Conservation (phyloP, 2,888 invertebrate species). For the Acanthacorydalis orientalis region DNA sequence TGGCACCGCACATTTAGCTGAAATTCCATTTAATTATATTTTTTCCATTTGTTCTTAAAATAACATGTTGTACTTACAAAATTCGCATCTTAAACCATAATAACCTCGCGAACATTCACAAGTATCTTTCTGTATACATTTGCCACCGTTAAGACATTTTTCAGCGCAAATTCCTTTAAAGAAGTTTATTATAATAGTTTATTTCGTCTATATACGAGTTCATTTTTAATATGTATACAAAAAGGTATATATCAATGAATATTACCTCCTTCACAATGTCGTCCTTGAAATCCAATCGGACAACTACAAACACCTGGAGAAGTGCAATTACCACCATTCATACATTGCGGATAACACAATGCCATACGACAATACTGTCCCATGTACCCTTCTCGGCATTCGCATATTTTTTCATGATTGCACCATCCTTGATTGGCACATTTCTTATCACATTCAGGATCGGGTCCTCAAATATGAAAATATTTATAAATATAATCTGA, state of each 20-base stretch:
- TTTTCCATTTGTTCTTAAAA: background rate
- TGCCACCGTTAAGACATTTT: constrained; percentile 86
- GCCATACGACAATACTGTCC: constrained; percentile 81
- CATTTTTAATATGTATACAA: too few relatives aligned
- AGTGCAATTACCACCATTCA: constrained; percentile 85
- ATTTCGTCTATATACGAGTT: too few relatives aligned
- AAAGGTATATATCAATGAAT: too few relatives aligned
- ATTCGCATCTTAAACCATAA: constrained; percentile 78
- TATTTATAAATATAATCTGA: too few relatives aligned
- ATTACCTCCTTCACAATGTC: constrained; percentile 76
- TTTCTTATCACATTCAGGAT: constrained; percentile 77
- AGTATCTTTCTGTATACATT: constrained; percentile 85
- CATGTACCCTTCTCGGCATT: constrained; percentile 80
- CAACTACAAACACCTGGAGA: constrained; percentile 80
- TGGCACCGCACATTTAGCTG: constrained; percentile 46
- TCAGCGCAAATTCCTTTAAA: constrained; percentile 72
- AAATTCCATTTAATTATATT: constrained; percentile 2
- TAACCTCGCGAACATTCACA: constrained; percentile 86
- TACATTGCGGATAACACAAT: constrained; percentile 79
- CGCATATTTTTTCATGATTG: constrained; percentile 68
- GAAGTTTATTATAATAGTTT: constrained; percentile 8
- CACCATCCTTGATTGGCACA: constrained; percentile 76
- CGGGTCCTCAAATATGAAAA: constrained; percentile 42
- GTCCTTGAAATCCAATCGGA: constrained; percentile 77
- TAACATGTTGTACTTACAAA: constrained; percentile 47